Conservation (phyloP, 2,888 invertebrate species). For the Sinohyriopsis cumingii region DNA sequence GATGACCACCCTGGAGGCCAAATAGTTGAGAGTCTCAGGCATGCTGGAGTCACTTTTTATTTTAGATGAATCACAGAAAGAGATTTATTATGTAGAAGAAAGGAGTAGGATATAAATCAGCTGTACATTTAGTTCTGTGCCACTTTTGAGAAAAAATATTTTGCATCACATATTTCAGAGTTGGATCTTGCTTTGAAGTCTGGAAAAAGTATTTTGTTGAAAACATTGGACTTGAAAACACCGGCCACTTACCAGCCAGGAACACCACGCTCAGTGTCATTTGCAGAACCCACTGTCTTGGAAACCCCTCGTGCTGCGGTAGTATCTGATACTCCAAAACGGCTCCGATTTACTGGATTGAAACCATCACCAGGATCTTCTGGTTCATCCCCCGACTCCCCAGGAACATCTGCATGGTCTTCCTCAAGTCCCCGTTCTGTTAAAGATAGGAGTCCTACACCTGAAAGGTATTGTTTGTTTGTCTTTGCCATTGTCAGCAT, state of each 20-base stretch:
- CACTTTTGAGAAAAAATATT: too few species aligned
- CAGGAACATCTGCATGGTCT: conserved; percentile 15
- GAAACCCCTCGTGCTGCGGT: background rate
- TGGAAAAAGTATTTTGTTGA: conserved; percentile 22
- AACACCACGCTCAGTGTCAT: conserved; percentile 38
- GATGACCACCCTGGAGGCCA: too few species aligned
- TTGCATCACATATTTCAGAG: too few species aligned
- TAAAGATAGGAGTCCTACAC: conserved; percentile 52
- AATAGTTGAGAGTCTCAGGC: too few species aligned
- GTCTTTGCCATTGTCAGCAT: too few species aligned
- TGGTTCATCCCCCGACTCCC: conserved; percentile 1
- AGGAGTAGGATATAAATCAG: too few species aligned
- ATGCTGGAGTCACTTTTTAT: too few species aligned
- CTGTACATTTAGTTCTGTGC: too few species aligned
- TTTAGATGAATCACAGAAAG: too few species aligned
- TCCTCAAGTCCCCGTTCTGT: conserved; percentile 30
- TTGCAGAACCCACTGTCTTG: conserved; percentile 9
- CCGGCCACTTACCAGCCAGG: conserved; percentile 24
- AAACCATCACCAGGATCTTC: conserved; percentile 10
- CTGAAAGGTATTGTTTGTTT: conserved; percentile 42
- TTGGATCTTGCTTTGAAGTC: conserved; percentile 3
- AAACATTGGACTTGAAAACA: conserved; percentile 29
- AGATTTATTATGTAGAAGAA: too few species aligned
- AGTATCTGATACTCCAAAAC: conserved; percentile 43
- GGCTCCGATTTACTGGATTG: conserved; percentile 41